Evolutionary conservation across 2,888 invertebrate genomes (phyloP).

Genomic region (Ormyrus thymus): DNA sequence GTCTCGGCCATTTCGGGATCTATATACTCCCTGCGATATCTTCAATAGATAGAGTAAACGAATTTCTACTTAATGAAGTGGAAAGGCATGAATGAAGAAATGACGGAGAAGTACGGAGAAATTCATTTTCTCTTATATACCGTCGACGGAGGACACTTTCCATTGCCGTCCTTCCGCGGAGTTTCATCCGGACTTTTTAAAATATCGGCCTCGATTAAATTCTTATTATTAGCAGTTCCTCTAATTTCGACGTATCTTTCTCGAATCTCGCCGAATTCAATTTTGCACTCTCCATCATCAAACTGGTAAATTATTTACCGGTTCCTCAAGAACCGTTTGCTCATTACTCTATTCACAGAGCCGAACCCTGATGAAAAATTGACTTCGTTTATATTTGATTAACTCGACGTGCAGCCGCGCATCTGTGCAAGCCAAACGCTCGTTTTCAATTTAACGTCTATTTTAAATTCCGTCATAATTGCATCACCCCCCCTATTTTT

Average conservation of each 20-base stretch:
- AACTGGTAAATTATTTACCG: not conserved
- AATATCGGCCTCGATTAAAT: conserved; percentile 1
- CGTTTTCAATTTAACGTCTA: no score
- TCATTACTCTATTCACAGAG: no score
- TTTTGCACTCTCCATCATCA: not conserved
- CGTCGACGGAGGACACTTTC: not conserved
- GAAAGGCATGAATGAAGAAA: conserved; percentile 50
- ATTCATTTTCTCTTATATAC: conserved; percentile 17
- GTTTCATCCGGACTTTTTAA: not conserved
- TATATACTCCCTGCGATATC: conserved; percentile 28
- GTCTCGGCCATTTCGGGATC: conserved; percentile 23
- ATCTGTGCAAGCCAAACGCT: no score
- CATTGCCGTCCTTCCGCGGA: conserved; percentile 3
- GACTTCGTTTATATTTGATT: no score
- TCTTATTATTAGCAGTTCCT: no score
- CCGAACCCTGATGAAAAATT: no score
- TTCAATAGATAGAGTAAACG: conserved; percentile 56
- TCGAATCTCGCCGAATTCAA: not conserved
- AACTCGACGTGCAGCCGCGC: no score
- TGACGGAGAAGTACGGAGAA: conserved; percentile 41
- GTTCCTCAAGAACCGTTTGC: not conserved
- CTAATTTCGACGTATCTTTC: not conserved
- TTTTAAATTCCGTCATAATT: no score
- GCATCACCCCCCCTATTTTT: no score
- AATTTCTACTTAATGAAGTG: conserved; percentile 60